A percentile compares a stretch with the other conserved stretches of the same genome.
phyloP scores from a whole-genome alignment of 2,888 invertebrate genomes.

The Seira ritae region DNA sequence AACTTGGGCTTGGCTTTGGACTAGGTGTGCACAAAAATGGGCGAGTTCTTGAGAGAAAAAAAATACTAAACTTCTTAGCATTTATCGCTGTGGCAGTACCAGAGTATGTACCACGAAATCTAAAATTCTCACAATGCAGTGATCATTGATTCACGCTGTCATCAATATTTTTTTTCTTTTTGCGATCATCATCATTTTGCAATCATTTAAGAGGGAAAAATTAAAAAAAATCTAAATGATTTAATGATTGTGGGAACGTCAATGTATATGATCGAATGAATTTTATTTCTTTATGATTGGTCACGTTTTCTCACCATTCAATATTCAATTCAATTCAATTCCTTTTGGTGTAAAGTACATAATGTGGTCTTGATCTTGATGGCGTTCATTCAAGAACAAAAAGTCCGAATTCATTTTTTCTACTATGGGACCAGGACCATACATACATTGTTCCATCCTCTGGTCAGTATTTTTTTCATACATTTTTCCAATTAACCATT shows the following conservation, averaged over 20 bases:
- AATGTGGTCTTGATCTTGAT: no score
- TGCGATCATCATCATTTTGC: neutral
- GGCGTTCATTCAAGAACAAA: no score
- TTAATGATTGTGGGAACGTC: constrained; percentile 45
- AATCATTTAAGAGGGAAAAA: neutral
- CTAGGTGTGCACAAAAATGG: constrained; percentile 20
- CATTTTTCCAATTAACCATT: no score
- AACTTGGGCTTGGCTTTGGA: constrained; percentile 59
- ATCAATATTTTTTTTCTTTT: neutral
- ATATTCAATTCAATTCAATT: no score
- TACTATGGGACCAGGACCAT: no score
- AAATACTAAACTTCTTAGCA: neutral
- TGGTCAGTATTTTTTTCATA: no score
- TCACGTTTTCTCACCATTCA: constrained; percentile 39
- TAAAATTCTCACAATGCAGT: neutral
- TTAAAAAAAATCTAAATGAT: neutral
- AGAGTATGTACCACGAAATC: no score
- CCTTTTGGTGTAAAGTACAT: no score
- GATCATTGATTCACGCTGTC: neutral
- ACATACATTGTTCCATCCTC: no score
- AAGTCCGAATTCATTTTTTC: no score
- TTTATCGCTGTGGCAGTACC: neutral
- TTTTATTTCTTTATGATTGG: constrained; percentile 51
- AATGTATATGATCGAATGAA: constrained; percentile 28
- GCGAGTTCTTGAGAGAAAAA: neutral